Conservation (phyloP, 2,797 vertebrate genomes). For the Typhlichthys subterraneus region DNA sequence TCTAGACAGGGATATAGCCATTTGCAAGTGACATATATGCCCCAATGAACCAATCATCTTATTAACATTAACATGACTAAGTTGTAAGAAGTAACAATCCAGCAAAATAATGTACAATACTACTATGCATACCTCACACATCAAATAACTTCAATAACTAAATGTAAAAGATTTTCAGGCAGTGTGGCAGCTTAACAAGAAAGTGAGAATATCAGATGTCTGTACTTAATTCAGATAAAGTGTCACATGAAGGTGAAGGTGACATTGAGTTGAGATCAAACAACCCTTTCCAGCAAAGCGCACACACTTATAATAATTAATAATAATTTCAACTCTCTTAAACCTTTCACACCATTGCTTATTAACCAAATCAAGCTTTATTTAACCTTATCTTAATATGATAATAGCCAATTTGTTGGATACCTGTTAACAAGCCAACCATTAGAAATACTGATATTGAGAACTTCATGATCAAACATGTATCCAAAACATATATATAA, state of each 20-base stretch:
- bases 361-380: background rate
- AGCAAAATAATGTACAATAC: background rate
- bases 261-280: slow-evolving; percentile 69
- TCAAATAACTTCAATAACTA: background rate
- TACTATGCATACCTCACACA: background rate
- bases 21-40: background rate
- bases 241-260: slow-evolving; percentile 65
- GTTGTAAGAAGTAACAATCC: background rate
- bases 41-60: background rate
- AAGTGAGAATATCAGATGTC: background rate
- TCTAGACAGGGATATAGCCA: background rate
- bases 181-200: background rate
- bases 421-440: background rate
- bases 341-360: background rate
- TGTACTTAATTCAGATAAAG: slow-evolving; percentile 30
- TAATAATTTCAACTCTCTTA: no score
- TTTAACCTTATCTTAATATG: background rate
- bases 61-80: background rate
- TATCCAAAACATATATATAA: background rate
- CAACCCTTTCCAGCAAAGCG: slow-evolving; percentile 51
- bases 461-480: background rate
- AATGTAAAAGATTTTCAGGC: background rate
- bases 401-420: background rate
- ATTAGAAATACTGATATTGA: background rate
- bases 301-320: background rate